A percentile compares a stretch with the other conserved stretches of the same genome.
Conservation (phyloP, 2,888 invertebrate species). For the Yponomeuta cagnagella region DNA sequence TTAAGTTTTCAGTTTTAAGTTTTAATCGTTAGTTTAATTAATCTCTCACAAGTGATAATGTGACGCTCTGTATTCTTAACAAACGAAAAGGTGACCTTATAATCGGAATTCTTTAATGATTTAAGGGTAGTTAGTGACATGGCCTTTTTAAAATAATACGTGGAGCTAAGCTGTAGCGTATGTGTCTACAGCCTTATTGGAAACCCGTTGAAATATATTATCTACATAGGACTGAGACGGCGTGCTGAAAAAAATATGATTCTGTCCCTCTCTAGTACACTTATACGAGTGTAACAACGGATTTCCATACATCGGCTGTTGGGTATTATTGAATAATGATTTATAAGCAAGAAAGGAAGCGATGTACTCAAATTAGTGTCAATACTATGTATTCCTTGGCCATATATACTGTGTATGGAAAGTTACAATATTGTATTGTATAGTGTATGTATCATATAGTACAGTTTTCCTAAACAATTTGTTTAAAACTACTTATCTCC, state of each 20-base stretch:
- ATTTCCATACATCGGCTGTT: conserved; percentile 11
- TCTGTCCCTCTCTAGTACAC: not conserved
- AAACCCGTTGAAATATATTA: not conserved
- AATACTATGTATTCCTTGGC: conserved; percentile 40
- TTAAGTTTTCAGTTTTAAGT: conserved; percentile 37
- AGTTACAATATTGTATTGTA: conserved; percentile 43
- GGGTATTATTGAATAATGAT: conserved; percentile 10
- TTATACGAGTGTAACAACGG: not conserved
- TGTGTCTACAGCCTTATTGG: conserved; percentile 13
- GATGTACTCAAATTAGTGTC: conserved; percentile 14
- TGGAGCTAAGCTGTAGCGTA: conserved; percentile 51
- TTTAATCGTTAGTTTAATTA: conserved; percentile 46
- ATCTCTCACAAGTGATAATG: conserved; percentile 68
- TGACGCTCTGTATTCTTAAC: conserved; percentile 51
- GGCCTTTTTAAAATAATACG: conserved; percentile 63
- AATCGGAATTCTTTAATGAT: conserved; percentile 69
- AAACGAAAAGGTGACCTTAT: conserved; percentile 69
- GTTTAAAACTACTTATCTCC: conserved; percentile 22
- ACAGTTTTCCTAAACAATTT: conserved; percentile 36
- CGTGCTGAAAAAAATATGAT: not conserved
- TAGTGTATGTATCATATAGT: conserved; percentile 41
- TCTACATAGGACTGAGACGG: not conserved
- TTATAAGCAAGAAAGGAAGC: conserved; percentile 10
- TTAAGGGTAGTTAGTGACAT: conserved; percentile 69
- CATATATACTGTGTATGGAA: conserved; percentile 38